These are phyloP conservation scores for Triplophysa dalaica DNA, from an alignment of 2,113 vertebrate species.

Conservation along the genomic window DNA sequence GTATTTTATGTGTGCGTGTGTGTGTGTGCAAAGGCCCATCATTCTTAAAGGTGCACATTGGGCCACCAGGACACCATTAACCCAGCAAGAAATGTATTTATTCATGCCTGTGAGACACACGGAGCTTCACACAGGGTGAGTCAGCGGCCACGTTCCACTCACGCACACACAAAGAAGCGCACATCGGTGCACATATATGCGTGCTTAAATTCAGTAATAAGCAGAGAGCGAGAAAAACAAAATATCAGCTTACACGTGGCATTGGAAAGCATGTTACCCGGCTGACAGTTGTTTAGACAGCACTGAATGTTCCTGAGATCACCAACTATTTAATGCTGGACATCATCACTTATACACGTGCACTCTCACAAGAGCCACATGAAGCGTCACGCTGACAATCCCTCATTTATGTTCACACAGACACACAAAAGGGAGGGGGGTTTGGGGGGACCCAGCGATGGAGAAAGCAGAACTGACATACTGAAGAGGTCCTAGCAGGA, in stretches of 20 bases:
- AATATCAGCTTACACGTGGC: neutral
- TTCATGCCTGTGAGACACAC: constrained; percentile 59
- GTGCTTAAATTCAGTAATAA: neutral
- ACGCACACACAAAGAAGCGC: neutral
- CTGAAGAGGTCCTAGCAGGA: constrained; percentile 60
- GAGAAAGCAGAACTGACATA: constrained; percentile 61
- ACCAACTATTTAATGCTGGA: constrained; percentile 13
- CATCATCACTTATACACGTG: constrained; percentile 8
- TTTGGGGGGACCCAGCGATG: constrained; percentile 53
- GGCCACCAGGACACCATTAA: constrained; percentile 46
- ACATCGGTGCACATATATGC: neutral
- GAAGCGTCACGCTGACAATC: constrained; percentile 42
- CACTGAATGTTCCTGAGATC: neutral
- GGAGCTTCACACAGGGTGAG: constrained; percentile 59
- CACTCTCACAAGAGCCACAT: constrained; percentile 19
- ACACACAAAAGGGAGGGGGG: constrained; percentile 8
- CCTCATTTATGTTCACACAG: constrained; percentile 47
- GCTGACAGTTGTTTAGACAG: neutral
- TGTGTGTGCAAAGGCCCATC: neutral
- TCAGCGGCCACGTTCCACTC: neutral
- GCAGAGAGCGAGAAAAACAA: neutral
- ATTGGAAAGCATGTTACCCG: neutral
- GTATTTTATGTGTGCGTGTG: constrained; percentile 24
- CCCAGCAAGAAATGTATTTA: constrained; percentile 41
- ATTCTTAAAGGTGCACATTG: constrained; percentile 18